Conservation (phyloP, 2,113 vertebrate genomes). For the Lampris incognitus region DNA sequence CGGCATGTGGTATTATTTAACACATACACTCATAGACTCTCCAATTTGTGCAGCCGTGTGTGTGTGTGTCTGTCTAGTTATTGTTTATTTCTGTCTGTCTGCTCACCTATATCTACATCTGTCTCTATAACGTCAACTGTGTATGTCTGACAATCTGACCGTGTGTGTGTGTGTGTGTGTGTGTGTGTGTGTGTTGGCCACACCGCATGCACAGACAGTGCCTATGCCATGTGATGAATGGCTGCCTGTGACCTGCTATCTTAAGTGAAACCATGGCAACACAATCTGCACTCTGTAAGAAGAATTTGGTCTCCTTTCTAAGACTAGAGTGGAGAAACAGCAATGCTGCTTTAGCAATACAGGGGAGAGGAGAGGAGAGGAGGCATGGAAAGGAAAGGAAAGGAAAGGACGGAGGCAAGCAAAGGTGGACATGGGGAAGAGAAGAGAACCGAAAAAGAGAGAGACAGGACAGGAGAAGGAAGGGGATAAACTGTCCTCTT, state of each 20-base stretch:
- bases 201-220: too few relatives aligned
- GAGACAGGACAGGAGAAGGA: neutral
- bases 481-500: neutral
- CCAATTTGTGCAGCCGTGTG: neutral
- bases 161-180: neutral
- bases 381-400: neutral
- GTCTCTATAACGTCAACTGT: too few relatives aligned
- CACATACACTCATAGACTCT: neutral
- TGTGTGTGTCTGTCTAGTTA: neutral
- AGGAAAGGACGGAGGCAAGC: neutral
- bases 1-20: neutral
- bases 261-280: conserved; percentile 1
- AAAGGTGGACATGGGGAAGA: too few relatives aligned
- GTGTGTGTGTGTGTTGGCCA: neutral
- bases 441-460: neutral
- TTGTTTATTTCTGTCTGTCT: too few relatives aligned
- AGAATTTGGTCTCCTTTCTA: conserved; percentile 8
- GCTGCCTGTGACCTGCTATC: neutral
- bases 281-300: neutral
- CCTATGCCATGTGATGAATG: too few relatives aligned
- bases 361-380: neutral
- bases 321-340: conserved; percentile 18
- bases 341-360: conserved; percentile 6
- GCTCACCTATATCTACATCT: too few relatives aligned
- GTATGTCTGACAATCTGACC: too few relatives aligned